Conservation (phyloP, 2,797 vertebrate genomes). For the Melanogrammus aeglefinus region DNA sequence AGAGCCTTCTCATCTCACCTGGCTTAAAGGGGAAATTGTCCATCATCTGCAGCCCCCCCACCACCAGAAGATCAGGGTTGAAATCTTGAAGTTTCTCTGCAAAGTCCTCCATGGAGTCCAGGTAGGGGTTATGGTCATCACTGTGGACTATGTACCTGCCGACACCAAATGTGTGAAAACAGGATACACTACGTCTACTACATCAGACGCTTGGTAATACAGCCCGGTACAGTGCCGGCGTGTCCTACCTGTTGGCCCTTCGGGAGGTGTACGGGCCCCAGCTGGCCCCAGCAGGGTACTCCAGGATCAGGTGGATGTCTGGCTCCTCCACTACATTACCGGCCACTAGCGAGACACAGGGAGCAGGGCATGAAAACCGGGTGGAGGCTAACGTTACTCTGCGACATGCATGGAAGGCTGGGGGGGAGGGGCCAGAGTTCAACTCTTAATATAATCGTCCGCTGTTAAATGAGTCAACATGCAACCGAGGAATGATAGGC, state of each 20-base stretch:
- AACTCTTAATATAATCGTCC: background rate
- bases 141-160: slow-evolving; percentile 83
- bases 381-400: background rate
- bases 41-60: slow-evolving; percentile 86
- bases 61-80: slow-evolving; percentile 76
- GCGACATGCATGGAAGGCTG: background rate
- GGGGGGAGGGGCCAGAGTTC: background rate
- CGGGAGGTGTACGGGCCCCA: slow-evolving; percentile 78
- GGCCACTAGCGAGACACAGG: slow-evolving; percentile 66
- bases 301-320: slow-evolving; percentile 82
- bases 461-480: background rate
- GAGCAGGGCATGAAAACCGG: background rate
- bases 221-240: background rate
- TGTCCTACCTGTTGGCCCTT: slow-evolving; percentile 78
- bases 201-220: background rate
- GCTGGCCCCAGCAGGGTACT: slow-evolving; percentile 78
- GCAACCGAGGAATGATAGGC: background rate
- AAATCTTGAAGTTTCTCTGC: slow-evolving; percentile 69
- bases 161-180: slow-evolving; percentile 2
- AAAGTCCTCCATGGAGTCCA: slow-evolving; percentile 80
- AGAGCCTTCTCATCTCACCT: slow-evolving; percentile 59
- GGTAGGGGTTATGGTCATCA: slow-evolving; percentile 81
- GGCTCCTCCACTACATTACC: slow-evolving; percentile 77
- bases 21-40: slow-evolving; percentile 81
- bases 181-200: background rate